Evolutionary conservation across 2,888 invertebrate genomes (phyloP).

Genomic region (Dryococelus australis): DNA sequence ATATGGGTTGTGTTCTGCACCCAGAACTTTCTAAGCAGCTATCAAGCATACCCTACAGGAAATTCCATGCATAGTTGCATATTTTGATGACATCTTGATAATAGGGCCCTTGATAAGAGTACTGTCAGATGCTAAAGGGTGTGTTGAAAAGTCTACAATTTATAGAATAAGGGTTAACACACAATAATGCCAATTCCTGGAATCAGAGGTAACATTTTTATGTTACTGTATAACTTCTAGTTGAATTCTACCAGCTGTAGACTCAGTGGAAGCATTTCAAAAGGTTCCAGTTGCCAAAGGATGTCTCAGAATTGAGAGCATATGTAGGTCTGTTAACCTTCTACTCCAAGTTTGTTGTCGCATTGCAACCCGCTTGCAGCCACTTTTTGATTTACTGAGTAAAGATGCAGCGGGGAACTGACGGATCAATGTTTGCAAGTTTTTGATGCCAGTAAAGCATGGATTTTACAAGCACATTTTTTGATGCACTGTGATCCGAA

Average conservation of each 20-base stretch:
- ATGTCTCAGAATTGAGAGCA: constrained; percentile 45
- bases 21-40: not conserved
- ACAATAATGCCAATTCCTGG: constrained; percentile 45
- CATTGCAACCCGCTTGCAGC: not conserved
- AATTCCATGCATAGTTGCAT: not conserved
- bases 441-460: too few relatives aligned
- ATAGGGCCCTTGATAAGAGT: not conserved
- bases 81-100: not conserved
- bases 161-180: constrained; percentile 38
- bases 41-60: not conserved
- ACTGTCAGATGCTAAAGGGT: not conserved
- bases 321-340: constrained; percentile 46
- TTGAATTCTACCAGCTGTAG: not conserved
- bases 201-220: not conserved
- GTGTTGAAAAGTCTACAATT: constrained; percentile 23
- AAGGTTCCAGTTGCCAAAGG: constrained; percentile 31
- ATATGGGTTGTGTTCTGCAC: too few relatives aligned
- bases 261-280: not conserved
- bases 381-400: too few relatives aligned
- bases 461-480: too few relatives aligned
- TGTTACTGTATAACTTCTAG: not conserved
- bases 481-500: too few relatives aligned
- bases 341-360: constrained; percentile 23
- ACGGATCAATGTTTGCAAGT: too few relatives aligned
- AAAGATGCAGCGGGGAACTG: too few relatives aligned